A percentile compares a stretch with the other conserved stretches of the same genome.
These are phyloP conservation scores for Montipora efflorescens DNA, from an alignment of 64 coral and sea anemone genomes.

Conservation along the genomic window DNA sequence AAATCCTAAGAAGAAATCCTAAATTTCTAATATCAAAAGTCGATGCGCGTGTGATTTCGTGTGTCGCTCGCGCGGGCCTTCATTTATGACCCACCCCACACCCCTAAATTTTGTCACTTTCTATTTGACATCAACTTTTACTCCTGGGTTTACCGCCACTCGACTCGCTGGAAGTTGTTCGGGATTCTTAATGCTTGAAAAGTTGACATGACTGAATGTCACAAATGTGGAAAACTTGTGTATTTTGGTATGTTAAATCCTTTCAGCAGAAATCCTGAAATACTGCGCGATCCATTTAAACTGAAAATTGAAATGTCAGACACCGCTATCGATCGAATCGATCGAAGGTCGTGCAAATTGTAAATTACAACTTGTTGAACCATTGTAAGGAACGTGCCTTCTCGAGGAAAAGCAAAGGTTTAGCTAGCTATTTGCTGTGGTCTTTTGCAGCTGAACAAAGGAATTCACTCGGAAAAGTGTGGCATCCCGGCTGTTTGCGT, in stretches of 20 bases:
- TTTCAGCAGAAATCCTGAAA: background rate
- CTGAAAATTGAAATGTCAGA: no score
- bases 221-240: slow-evolving; percentile 94
- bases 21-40: no score
- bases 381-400: no score
- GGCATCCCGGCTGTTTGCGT: slow-evolving; percentile 94
- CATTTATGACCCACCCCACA: background rate
- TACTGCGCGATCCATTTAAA: no score
- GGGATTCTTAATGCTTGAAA: background rate
- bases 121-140: background rate
- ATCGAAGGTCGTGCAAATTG: background rate
- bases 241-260: slow-evolving; percentile 93
- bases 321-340: background rate
- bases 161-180: background rate
- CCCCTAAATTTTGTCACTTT: no score
- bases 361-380: no score
- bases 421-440: background rate
- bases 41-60: background rate
- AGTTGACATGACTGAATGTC: slow-evolving; percentile 91
- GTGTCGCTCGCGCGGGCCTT: background rate
- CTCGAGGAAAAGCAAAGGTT: no score
- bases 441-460: slow-evolving; percentile 91
- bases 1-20: no score
- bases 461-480: slow-evolving; percentile 96
- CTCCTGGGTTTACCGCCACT: background rate